Evolutionary conservation across 2,888 invertebrate genomes (phyloP).

Genomic region (Muscina levida): DNA sequence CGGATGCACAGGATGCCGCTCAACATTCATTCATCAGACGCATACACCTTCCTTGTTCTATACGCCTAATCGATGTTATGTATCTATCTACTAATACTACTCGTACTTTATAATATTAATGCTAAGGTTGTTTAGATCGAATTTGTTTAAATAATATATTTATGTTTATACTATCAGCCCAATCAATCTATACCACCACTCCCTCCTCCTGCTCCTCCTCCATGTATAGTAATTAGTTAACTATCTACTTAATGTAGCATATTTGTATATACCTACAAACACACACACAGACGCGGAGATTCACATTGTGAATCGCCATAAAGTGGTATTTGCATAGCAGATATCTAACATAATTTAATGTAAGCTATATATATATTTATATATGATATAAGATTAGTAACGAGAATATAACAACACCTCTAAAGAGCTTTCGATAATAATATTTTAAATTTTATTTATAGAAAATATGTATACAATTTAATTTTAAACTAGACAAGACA

Average conservation of each 20-base stretch:
- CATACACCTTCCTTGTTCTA: conserved; percentile 4
- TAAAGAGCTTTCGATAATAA: conserved; percentile 59
- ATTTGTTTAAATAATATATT: conserved; percentile 6
- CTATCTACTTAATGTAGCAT: conserved; percentile 29
- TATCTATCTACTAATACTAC: too few species aligned
- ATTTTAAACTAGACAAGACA: conserved; percentile 22
- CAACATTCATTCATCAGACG: not conserved
- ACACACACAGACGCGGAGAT: too few species aligned
- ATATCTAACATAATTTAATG: conserved; percentile 16
- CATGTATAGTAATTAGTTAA: conserved; percentile 53
- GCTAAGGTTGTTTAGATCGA: not conserved
- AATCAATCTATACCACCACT: not conserved
- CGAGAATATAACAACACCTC: conserved; percentile 31
- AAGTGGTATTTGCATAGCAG: conserved; percentile 33
- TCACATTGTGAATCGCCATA: not conserved
- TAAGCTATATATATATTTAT: conserved; percentile 5
- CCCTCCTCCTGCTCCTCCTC: too few species aligned
- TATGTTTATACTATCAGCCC: not conserved
- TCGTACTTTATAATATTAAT: too few species aligned
- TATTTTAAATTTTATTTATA: conserved; percentile 48
- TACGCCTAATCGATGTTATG: not conserved
- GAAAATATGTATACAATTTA: conserved; percentile 38
- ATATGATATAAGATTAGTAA: conserved; percentile 21
- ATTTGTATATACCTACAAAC: conserved; percentile 61
- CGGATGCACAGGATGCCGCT: too few species aligned